Evolutionary conservation across 2,797 vertebrate species (phyloP), one percentile per base, ranked within the genome.

Genomic region (Sparidentex hasta): DNA sequence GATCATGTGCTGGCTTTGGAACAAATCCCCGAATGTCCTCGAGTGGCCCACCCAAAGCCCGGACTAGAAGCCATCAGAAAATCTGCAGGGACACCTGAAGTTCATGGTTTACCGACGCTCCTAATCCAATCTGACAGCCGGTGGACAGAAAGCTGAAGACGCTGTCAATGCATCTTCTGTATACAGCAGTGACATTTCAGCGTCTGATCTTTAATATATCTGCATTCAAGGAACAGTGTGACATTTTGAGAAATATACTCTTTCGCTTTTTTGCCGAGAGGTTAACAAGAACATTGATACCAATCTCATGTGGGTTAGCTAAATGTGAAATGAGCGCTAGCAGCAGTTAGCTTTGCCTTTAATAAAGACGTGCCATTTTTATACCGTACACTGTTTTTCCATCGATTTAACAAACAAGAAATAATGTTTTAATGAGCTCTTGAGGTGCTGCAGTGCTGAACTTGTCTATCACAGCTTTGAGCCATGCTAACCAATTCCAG

Each of bases 21-120:
- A 61, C 80, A 88, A 88, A 90, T 90, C 89, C 82, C 73, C 44
- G 43, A 65, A 66, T 29, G 77, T 88, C 84, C 76, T 81, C 38
- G 20, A 73, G 83, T 69, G 85, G 74, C 74, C 78, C 80, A 33
- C 51, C 77, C 66, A 80, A 85, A 83, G 87, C 81, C 76, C 48
- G 29, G 80, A 84, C 79, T 61, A 20, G 57, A 81, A 79, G 68
- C 74, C 75, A 66, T 82, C 62, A 66, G 64, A 86, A 65, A 77
- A 75, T 77, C 81, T 68, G 56, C 18, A 67, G 67, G 70, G 76
- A 88, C 54, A 80, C 54, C 50, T 50, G 44, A 57, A 77, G 74
- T 84, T 85, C 68, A 50, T 11, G 18, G 72, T 86, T 87, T 81
- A 64, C 65, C 61, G 17, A 21, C 27, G 16, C 65, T 52, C 41